Conservation (phyloP, 2,888 invertebrate species). For the Tetrapedia diversipes region DNA sequence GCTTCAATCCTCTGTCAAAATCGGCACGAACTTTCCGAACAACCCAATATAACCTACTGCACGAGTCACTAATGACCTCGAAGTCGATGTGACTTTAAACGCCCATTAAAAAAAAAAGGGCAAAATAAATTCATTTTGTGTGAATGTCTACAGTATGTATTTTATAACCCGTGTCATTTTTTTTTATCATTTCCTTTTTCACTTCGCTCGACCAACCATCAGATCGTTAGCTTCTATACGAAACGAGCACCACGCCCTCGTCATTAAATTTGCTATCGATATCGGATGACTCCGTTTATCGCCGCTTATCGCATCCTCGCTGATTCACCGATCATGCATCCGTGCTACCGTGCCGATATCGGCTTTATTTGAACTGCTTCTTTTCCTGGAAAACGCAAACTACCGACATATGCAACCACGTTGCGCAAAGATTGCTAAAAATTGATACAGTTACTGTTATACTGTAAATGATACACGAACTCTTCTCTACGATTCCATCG, state of each 20-base stretch:
- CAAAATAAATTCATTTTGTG: no score
- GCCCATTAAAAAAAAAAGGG: no score
- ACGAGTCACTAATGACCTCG: no score
- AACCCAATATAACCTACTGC: no score
- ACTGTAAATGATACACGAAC: no score
- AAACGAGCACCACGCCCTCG: conserved; percentile 60
- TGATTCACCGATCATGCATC: conserved; percentile 65
- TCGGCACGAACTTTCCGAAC: no score
- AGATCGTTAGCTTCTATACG: conserved; percentile 55
- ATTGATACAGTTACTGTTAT: no score
- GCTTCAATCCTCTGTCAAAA: no score
- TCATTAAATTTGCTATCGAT: conserved; percentile 65
- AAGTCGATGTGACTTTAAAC: no score
- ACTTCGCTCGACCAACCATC: conserved; percentile 26
- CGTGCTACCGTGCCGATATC: conserved; percentile 66
- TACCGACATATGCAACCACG: no score
- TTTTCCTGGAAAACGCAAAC: conserved; percentile 36
- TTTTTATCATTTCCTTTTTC: not conserved
- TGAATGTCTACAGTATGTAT: no score
- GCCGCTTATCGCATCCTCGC: conserved; percentile 56
- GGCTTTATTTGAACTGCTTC: conserved; percentile 47
- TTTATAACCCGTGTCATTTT: no score
- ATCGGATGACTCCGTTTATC: conserved; percentile 61
- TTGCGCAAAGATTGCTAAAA: not conserved
- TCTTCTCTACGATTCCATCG: not conserved